Evolutionary conservation across 2,113 vertebrate species (phyloP).

Genomic region (Crotophaga sulcirostris): DNA sequence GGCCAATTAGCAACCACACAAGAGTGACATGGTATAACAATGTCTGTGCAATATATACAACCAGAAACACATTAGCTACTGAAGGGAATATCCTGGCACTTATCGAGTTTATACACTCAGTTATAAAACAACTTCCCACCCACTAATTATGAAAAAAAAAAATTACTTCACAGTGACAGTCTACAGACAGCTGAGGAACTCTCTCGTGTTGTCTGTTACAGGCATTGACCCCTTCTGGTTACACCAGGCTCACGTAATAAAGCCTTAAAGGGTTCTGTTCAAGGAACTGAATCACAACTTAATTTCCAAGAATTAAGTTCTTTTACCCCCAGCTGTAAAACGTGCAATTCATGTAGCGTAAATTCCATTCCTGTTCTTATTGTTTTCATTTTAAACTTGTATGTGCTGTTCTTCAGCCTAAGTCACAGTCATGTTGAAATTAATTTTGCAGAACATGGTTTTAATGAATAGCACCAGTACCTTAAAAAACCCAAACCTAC

Average conservation of each 20-base stretch:
- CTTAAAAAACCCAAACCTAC: not conserved
- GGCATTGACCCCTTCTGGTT: not conserved
- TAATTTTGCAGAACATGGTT: not conserved
- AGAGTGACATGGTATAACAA: not conserved
- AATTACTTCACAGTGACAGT: not conserved
- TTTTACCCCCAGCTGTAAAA: not conserved
- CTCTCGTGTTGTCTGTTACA: not conserved
- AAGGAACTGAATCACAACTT: not conserved
- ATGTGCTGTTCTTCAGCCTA: not conserved
- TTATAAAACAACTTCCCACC: not conserved
- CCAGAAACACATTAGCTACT: not conserved
- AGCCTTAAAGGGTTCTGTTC: not conserved
- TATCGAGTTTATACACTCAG: not conserved
- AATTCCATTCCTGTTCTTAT: not conserved
- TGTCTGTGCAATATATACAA: not conserved
- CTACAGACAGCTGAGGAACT: not conserved
- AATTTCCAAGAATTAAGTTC: not conserved
- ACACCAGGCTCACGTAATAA: not conserved
- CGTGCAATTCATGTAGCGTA: fast-evolving
- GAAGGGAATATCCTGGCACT: not conserved
- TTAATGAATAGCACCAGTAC: not conserved
- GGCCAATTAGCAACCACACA: not conserved
- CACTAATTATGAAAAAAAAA: not conserved
- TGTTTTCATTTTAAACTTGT: not conserved
- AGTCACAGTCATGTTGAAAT: not conserved